Evolutionary conservation across 2,113 vertebrate genomes (phyloP), one percentile per base, ranked within the genome.

Genomic region (Aphyosemion australe): DNA sequence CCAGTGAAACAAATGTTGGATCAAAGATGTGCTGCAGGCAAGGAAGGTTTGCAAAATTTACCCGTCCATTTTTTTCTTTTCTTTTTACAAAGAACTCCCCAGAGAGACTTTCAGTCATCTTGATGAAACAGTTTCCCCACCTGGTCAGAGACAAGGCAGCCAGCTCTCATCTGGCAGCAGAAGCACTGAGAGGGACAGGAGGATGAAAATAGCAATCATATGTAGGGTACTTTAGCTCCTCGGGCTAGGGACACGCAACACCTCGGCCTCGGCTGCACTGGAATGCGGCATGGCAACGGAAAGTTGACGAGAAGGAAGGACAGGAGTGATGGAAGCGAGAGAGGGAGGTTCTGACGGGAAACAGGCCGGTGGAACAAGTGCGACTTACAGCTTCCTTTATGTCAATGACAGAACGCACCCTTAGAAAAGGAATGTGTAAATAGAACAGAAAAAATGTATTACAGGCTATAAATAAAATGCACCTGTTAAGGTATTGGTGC

Each of bases 191-290:
- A 39, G 2, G 43, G 21, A 21, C 3, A 5, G 43, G 1, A 12
- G 37, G 61, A 39, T 74, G 62, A 67, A 84, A 74, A 76, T 47
- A 70, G 68, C 61, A 69, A 66, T 52, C 52, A 46, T 39, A 53
- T 79, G 26, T 48, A 51, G 62, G 57, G 62, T 64, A 47, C 69
- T 52, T 69, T 52, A 20, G 46, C 6, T 45, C 67, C 72, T 68
- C 21, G 8, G 63, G 72, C 62, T 68, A 72, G 45, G 78, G 50
- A 42, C 16, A 43, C 12, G 49, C 32, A 59, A 47, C 56, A 51
- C 19, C 46, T 78, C 61, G 46, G 46, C 21, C 42, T 64, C 50
- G 31, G 62, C 31, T 50, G 45, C 32, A 3, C 39, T 11, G 0
- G 34, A 61, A n/a, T 51, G 10, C 14, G 20, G 8, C 34, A 13